Evolutionary conservation across 2,797 vertebrate species (phyloP), one percentile per base, ranked within the genome.

Genomic region (Molossus alvarezi): DNA sequence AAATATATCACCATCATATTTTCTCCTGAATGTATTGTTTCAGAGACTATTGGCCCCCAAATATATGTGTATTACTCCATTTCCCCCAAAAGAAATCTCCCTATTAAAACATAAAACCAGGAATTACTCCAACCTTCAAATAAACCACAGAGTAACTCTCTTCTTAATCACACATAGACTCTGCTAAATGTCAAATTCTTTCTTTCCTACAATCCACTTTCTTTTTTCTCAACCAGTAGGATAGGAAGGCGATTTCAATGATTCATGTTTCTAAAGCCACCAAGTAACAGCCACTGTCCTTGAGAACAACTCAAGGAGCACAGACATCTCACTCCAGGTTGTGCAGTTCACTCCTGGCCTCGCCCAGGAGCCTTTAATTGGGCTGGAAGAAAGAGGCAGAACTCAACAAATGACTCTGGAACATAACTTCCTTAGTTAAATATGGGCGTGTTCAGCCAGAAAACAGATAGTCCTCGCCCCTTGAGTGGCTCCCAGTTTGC

Each of bases 21-120:
- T 88, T 88, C 27, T 80, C 45, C 14, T 89, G 20, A 89, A 71
- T 84, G 4, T 73, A 58, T 82, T 84, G 81, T 93, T 94, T 80
- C 23, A 75, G 53, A 51, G 29, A 81, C 62, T 94, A 89, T 81
- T 75, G 53, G 1, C 27, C 25, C 57, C 57, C 65, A 84, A 75
- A 85, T 69, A 71, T 75, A 57, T 60, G 77, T 72, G 64, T 71
- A 27, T 62, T 75, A 57, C 13, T 91, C 53, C 25, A 60, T 53
- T 82, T 41, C 86, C 3, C 17, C 58, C 29, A 76, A 5, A 29
- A 45, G 81, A 37, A 64, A 64, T 6, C 18, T 86, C 1, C 60
- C 71, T 69, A 23, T 29, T 71, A 91, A 8, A 71, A 29, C 25
- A 86, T 73, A 64, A 55, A 85, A 53, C 23, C 53, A 81, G 29